Evolutionary conservation across 35 echinoderm and acorn worm species (phyloP).

Genomic region (Ophioderma brevispina): DNA sequence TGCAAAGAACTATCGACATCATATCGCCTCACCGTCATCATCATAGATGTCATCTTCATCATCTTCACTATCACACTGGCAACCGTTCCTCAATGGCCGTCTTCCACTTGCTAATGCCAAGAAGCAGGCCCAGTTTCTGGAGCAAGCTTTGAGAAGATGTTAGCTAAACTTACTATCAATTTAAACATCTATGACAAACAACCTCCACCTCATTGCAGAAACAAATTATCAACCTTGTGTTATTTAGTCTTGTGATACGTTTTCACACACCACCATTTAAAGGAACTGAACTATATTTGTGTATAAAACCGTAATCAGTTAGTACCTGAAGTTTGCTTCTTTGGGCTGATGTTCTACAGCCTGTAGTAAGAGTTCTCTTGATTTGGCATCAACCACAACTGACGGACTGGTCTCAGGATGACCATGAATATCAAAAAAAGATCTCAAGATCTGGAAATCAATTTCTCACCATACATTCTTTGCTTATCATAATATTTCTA

Average conservation of each 20-base stretch:
- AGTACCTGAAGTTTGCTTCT: conserved; percentile 24
- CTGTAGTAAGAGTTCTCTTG: conserved; percentile 13
- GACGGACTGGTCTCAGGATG: conserved; percentile 32
- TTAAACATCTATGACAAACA: too few relatives aligned
- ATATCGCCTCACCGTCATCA: not conserved
- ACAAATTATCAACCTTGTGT: too few relatives aligned
- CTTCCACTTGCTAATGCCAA: conserved; percentile 55
- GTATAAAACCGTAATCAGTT: too few relatives aligned
- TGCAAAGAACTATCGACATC: conserved; percentile 1
- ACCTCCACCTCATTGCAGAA: too few relatives aligned
- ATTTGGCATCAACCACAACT: conserved; percentile 40
- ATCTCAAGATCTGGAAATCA: too few relatives aligned
- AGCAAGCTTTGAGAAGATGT: too few relatives aligned
- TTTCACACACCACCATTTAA: too few relatives aligned
- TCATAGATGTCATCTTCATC: not conserved
- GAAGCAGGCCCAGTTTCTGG: conserved; percentile 47
- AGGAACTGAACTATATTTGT: too few relatives aligned
- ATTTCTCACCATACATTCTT: too few relatives aligned
- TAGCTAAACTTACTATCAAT: too few relatives aligned
- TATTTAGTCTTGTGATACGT: too few relatives aligned
- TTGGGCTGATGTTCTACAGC: conserved; percentile 26
- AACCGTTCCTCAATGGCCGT: not conserved
- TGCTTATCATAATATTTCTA: too few relatives aligned
- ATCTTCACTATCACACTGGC: not conserved
- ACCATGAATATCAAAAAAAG: conserved; percentile 13